Evolutionary conservation across 2,113 vertebrate genomes (phyloP).

Genomic region (Neopipo cinnamomea): DNA sequence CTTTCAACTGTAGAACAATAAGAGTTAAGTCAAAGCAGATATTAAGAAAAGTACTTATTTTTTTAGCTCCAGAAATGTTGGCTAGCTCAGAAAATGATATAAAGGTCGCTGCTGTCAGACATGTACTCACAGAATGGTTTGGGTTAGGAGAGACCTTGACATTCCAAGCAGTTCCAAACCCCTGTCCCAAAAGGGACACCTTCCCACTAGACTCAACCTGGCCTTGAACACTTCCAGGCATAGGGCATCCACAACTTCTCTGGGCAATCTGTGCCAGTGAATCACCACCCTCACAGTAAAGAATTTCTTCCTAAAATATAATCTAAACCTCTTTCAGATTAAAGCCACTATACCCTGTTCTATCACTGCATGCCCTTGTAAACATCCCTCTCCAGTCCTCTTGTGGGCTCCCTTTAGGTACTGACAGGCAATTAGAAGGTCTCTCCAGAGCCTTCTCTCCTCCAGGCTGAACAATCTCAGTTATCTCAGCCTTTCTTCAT

Average conservation of each 20-base stretch:
- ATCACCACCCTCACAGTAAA: background rate
- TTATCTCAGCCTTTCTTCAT: background rate
- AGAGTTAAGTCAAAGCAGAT: background rate
- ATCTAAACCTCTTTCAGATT: background rate
- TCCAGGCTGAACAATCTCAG: background rate
- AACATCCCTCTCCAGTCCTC: background rate
- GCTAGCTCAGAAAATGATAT: background rate
- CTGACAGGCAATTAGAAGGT: background rate
- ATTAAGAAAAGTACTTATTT: background rate
- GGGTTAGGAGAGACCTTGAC: background rate
- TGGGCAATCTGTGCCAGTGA: rapidly evolving
- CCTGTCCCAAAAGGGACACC: background rate
- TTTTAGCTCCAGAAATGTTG: background rate
- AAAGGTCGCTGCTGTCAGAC: background rate
- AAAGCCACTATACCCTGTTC: too few relatives aligned
- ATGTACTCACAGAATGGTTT: background rate
- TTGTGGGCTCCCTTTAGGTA: background rate
- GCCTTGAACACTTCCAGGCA: background rate
- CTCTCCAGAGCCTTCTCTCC: background rate
- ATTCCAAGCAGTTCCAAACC: background rate
- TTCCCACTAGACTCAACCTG: background rate
- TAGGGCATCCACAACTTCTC: background rate
- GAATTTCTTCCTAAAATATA: background rate
- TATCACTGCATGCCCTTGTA: too few relatives aligned
- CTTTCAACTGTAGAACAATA: background rate